A percentile compares a stretch with the other conserved stretches of the same genome.
Evolutionary conservation across 2,888 invertebrate species (phyloP).

Genomic region (Temnothorax unifasciatus): DNA sequence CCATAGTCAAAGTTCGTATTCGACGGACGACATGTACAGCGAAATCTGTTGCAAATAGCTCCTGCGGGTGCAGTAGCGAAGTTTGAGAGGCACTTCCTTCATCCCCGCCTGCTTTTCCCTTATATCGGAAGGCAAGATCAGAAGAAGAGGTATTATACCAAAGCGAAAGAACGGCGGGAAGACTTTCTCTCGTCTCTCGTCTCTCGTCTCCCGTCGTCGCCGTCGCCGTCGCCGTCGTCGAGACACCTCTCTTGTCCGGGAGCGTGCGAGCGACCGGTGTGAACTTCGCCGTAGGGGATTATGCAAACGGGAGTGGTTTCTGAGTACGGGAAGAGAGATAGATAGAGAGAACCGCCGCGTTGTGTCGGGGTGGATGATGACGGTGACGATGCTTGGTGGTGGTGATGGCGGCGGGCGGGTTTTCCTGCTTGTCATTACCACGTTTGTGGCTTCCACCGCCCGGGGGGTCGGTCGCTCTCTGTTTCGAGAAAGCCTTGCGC

Average conservation of each 20-base stretch:
- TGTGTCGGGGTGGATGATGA: conserved; percentile 59
- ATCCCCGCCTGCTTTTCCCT: conserved; percentile 24
- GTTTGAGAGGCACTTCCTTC: conserved; percentile 49
- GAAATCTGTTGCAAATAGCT: conserved; percentile 61
- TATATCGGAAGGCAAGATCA: conserved; percentile 49
- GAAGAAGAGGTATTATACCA: conserved; percentile 50
- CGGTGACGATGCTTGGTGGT: conserved; percentile 51
- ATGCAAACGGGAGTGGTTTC: conserved; percentile 79
- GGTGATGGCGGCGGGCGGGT: conserved; percentile 62
- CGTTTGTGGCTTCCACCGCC: conserved; percentile 77
- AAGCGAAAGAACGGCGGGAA: conserved; percentile 47
- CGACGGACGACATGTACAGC: conserved; percentile 42
- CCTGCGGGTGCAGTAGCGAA: conserved; percentile 53
- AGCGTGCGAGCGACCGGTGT: conserved; percentile 78
- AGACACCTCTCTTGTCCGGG: conserved; percentile 65
- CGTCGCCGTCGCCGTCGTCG: conserved; percentile 30
- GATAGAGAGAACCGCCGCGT: conserved; percentile 52
- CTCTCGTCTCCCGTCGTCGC: neutral
- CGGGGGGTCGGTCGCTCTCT: conserved; percentile 41
- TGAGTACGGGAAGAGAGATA: conserved; percentile 65
- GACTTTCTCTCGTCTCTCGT: conserved; percentile 33
- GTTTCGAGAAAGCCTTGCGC: conserved; percentile 26
- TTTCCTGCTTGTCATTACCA: conserved; percentile 82
- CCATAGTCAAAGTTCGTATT: conserved; percentile 58
- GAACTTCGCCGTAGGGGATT: conserved; percentile 82